Conservation (phyloP, 2,888 invertebrate genomes). For the Chaitophorus viminalis region DNA sequence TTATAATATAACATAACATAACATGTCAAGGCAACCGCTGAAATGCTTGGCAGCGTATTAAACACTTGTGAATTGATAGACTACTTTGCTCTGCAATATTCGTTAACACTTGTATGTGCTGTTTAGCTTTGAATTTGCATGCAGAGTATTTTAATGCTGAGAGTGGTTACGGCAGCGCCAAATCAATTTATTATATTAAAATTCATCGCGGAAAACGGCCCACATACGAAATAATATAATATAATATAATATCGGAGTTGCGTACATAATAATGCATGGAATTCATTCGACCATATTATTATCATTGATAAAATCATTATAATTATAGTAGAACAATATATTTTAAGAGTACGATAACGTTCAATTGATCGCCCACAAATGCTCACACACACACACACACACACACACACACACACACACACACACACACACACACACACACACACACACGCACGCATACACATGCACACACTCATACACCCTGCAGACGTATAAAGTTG, state of each 20-base stretch:
- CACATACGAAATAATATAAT: background rate
- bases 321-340: background rate
- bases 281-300: constrained; percentile 21
- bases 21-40: constrained; percentile 41
- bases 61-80: constrained; percentile 6
- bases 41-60: constrained; percentile 46
- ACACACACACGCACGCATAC: background rate
- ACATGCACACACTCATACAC: background rate
- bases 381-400: background rate
- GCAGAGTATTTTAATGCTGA: background rate
- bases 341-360: background rate
- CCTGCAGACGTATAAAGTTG: too few species aligned
- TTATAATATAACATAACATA: background rate
- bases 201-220: background rate
- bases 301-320: background rate
- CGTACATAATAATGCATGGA: constrained; percentile 3
- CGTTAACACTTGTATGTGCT: background rate
- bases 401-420: too few species aligned
- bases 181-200: background rate
- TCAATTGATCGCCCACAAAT: background rate
- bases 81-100: background rate
- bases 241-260: background rate
- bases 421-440: too few species aligned
- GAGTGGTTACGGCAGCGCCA: background rate
- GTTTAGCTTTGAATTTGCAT: constrained; percentile 12